Evolutionary conservation across 2,888 invertebrate species (phyloP).

Genomic region (Leptopilina drosophilae): DNA sequence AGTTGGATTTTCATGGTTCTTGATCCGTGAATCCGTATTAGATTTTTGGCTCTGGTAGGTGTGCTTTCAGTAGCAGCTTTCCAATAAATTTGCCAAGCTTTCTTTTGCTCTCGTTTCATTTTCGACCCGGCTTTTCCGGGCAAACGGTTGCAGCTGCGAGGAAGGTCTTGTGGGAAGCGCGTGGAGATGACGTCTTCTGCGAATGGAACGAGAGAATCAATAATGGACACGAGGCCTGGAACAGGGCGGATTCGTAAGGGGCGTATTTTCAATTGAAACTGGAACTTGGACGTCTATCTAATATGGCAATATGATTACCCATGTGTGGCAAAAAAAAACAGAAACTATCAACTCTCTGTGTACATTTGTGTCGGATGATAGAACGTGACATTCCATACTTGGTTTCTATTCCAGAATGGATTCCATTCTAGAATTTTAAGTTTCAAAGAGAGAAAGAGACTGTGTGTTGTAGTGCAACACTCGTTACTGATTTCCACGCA

Average conservation of each 20-base stretch:
- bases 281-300: conserved; percentile 45
- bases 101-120: conserved; percentile 49
- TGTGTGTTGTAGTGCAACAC: conserved; percentile 2
- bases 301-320: conserved; percentile 21
- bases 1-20: background rate
- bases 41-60: background rate
- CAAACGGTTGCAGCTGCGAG: conserved; percentile 41
- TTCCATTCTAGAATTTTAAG: background rate
- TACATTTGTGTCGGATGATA: background rate
- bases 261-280: conserved; percentile 51
- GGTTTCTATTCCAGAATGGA: background rate
- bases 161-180: conserved; percentile 24
- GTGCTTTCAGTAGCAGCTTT: conserved; percentile 34
- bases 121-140: conserved; percentile 45
- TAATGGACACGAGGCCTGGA: conserved; percentile 37
- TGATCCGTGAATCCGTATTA: conserved; percentile 29
- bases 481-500: conserved; percentile 33
- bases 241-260: conserved; percentile 42
- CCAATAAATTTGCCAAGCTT: conserved; percentile 43
- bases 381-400: conserved; percentile 11
- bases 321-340: background rate
- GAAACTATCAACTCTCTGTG: background rate
- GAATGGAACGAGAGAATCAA: conserved; percentile 38
- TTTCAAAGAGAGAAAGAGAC: background rate
- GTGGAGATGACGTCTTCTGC: conserved; percentile 36